Conservation (phyloP, 2,797 vertebrate species). For the Myotis findleyi region DNA sequence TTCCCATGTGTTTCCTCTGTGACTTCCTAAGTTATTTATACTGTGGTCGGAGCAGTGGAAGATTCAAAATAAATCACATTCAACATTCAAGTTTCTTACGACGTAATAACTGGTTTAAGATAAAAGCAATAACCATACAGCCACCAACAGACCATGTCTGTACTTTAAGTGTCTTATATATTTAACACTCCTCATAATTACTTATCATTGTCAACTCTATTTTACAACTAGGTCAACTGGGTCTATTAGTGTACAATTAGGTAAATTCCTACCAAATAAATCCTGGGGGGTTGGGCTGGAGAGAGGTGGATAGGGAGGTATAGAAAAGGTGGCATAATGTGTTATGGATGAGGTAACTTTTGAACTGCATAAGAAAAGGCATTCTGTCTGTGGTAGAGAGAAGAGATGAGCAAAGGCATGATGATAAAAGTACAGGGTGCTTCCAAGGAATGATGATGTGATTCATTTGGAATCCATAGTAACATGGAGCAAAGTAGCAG, state of each 20-base stretch:
- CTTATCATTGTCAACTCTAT: background rate
- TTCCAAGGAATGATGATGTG: background rate
- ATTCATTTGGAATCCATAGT: background rate
- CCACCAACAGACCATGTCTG: background rate
- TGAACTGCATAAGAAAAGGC: background rate
- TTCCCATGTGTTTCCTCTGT: background rate
- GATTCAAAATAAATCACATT: background rate
- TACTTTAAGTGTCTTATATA: background rate
- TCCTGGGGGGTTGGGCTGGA: background rate
- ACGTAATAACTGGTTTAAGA: background rate
- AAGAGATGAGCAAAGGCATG: background rate
- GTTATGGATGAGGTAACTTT: background rate
- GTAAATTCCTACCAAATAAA: background rate
- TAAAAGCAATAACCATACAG: background rate
- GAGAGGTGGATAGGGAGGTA: background rate
- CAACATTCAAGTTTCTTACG: background rate
- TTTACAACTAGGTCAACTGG: background rate
- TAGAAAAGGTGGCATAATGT: background rate
- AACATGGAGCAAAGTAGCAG: background rate
- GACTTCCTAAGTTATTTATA: background rate
- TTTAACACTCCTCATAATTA: background rate
- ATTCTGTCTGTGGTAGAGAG: background rate
- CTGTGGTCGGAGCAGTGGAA: background rate
- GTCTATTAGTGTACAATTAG: slow-evolving; percentile 10
- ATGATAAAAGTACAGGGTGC: background rate